Evolutionary conservation across 2,797 vertebrate genomes (phyloP).

Genomic region (Triplophysa yarkandensis): DNA sequence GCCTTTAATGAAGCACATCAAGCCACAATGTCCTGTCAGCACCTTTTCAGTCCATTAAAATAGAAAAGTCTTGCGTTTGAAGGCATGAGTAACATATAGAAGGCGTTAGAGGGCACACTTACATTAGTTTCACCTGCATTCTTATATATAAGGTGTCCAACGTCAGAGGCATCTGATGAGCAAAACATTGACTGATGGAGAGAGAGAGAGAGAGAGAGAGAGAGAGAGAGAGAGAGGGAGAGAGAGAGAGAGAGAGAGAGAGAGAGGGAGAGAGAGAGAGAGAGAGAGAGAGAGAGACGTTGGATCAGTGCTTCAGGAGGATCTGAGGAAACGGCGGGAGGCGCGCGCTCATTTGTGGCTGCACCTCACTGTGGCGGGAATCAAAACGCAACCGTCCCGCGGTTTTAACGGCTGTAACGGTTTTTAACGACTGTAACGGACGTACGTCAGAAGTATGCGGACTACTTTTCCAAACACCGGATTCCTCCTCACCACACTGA

Average conservation of each 20-base stretch:
- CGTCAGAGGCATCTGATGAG: neutral
- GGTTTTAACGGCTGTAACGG: slow-evolving; percentile 21
- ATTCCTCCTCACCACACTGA: slow-evolving; percentile 35
- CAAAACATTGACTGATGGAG: no score
- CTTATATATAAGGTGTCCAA: neutral
- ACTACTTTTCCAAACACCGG: slow-evolving; percentile 36
- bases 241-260: neutral
- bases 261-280: slow-evolving; percentile 10
- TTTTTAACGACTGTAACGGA: slow-evolving; percentile 30
- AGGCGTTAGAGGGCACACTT: no score
- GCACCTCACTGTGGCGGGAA: slow-evolving; percentile 27
- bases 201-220: neutral
- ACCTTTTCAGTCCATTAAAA: neutral
- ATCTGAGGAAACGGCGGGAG: slow-evolving; percentile 32
- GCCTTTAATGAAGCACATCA: neutral
- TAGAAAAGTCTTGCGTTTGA: neutral
- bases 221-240: neutral
- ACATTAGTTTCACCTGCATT: no score
- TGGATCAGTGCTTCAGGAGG: slow-evolving; percentile 38
- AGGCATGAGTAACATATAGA: neutral
- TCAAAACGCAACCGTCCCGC: slow-evolving; percentile 7
- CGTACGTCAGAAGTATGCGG: slow-evolving; percentile 1
- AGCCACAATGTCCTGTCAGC: neutral
- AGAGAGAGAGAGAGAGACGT: neutral
- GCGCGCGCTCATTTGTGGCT: slow-evolving; percentile 30